phyloP scores from a whole-genome alignment of 64 coral and sea anemone genomes.

The Montipora efflorescens region DNA sequence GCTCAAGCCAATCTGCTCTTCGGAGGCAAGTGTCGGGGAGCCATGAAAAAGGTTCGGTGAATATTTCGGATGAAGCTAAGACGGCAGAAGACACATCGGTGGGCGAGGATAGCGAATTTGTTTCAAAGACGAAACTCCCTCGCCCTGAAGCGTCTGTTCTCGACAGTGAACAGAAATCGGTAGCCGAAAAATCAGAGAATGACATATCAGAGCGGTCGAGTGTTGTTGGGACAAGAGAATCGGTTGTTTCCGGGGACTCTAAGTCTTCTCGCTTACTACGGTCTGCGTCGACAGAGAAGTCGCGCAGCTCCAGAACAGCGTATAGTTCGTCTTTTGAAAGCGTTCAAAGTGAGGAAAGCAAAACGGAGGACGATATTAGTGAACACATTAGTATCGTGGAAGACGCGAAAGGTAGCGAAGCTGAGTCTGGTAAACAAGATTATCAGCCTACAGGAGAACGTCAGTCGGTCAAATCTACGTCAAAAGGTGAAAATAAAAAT shows the following conservation, averaged over 20 bases:
- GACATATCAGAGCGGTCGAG: constrained; percentile 1
- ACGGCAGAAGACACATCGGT: constrained; percentile 31
- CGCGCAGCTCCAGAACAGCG: not conserved
- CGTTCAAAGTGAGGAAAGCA: constrained; percentile 12
- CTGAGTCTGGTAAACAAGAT: not conserved
- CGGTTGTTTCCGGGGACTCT: not conserved
- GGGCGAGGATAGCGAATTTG: constrained; percentile 45
- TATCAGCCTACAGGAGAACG: not conserved
- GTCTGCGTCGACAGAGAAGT: constrained; percentile 19
- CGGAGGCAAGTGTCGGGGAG: not conserved
- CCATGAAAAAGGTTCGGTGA: not conserved
- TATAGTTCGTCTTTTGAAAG: constrained; percentile 62
- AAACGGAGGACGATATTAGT: constrained; percentile 82
- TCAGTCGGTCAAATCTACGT: not conserved
- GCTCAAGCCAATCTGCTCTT: constrained; percentile 13
- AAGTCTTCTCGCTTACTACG: constrained; percentile 13
- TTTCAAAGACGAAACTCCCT: constrained; percentile 11
- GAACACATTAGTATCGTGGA: constrained; percentile 78
- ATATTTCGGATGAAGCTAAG: constrained; percentile 55
- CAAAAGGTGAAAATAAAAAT: not conserved
- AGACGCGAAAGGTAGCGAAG: not conserved
- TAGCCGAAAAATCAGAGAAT: not conserved
- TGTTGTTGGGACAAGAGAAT: not conserved
- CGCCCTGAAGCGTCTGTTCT: not conserved
- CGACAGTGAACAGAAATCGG: not conserved